phyloP scores from a whole-genome alignment of 1,140 invertebrate genomes.

The Drosophila malerkotliana region DNA sequence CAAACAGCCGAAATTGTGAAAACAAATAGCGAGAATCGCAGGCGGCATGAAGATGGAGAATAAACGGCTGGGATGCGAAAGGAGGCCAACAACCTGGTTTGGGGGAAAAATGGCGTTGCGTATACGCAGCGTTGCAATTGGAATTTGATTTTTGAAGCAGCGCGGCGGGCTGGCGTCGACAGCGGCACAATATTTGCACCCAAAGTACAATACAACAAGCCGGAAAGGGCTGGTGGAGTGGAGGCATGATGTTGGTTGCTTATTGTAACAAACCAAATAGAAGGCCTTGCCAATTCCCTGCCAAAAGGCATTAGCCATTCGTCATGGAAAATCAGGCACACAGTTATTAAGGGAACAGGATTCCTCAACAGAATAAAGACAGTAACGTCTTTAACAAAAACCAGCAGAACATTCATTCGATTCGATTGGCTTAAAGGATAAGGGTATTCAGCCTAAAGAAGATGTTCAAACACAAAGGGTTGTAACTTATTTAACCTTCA shows the following conservation, averaged over 20 bases:
- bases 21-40: conserved; percentile 70
- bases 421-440: conserved; percentile 4
- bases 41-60: conserved; percentile 14
- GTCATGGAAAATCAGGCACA: conserved; percentile 6
- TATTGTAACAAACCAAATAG: conserved; percentile 34
- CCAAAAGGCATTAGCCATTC: conserved; percentile 11
- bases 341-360: not conserved
- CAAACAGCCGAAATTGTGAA: conserved; percentile 71
- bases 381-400: conserved; percentile 18
- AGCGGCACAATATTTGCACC: conserved; percentile 72
- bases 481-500: not conserved
- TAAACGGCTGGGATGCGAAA: conserved; percentile 9
- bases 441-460: not conserved
- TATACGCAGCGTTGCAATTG: conserved; percentile 77
- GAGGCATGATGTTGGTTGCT: conserved; percentile 17
- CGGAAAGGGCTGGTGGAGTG: conserved; percentile 1
- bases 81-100: conserved; percentile 29
- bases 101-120: conserved; percentile 57
- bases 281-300: conserved; percentile 36
- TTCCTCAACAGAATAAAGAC: not conserved
- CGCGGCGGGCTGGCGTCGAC: conserved; percentile 44
- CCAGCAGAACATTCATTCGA: conserved; percentile 27
- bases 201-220: conserved; percentile 70
- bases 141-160: conserved; percentile 73
- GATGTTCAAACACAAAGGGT: conserved; percentile 13